phyloP scores from a whole-genome alignment of 2,113 vertebrate species.

The Aptenodytes forsteri region DNA sequence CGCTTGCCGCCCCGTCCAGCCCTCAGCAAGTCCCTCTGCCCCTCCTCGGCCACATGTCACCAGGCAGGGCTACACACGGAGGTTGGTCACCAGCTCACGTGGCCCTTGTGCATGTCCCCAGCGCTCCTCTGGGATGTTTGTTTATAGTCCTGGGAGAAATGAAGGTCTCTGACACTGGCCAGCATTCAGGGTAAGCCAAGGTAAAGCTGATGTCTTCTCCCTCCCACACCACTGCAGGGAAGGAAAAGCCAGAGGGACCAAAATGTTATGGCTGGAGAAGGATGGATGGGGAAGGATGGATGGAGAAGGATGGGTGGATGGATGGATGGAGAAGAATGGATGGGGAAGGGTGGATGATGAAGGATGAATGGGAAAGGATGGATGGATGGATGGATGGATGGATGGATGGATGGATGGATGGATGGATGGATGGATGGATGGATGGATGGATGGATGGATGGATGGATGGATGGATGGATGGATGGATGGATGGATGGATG shows the following conservation, averaged over 20 bases:
- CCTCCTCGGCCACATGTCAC: background rate
- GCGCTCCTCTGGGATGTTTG: fast-evolving
- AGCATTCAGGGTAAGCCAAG: background rate
- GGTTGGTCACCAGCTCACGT: fast-evolving
- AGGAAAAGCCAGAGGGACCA: background rate
- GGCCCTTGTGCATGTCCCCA: background rate
- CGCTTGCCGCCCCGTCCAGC: fast-evolving
- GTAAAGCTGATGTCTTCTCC: background rate
- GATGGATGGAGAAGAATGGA: background rate
- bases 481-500: background rate
- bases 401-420: too few species aligned
- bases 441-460: too few species aligned
- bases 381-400: background rate
- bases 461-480: too few species aligned
- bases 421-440: background rate
- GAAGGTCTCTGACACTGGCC: background rate
- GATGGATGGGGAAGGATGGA: background rate
- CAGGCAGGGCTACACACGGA: fast-evolving
- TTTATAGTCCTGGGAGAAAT: background rate
- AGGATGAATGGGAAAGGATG: too few species aligned
- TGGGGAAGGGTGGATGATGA: too few species aligned
- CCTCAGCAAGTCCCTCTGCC: background rate
- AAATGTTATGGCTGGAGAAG: background rate
- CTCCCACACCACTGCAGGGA: fast-evolving
- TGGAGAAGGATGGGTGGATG: background rate